Evolutionary conservation across 2,888 invertebrate genomes (phyloP).

Genomic region (Anthrax anthrax): DNA sequence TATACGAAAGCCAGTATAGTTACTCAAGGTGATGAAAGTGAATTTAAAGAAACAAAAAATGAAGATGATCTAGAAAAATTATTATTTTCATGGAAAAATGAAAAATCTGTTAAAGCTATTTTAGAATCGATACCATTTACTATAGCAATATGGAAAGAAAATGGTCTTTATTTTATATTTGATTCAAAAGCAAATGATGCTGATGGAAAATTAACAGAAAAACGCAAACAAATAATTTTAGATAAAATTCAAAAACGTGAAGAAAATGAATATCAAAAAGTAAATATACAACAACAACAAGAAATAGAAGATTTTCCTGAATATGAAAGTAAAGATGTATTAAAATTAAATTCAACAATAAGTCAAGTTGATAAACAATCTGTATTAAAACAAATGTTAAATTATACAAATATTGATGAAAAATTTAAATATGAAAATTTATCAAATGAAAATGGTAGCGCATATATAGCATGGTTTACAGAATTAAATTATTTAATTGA

Average conservation of each 20-base stretch:
- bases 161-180: constrained; percentile 39
- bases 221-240: constrained; percentile 15
- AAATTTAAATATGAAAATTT: background rate
- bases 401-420: too few relatives aligned
- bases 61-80: constrained; percentile 7
- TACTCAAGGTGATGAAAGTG: background rate
- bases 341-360: background rate
- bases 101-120: constrained; percentile 8
- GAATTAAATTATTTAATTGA: constrained; percentile 10
- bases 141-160: constrained; percentile 41
- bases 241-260: constrained; percentile 21
- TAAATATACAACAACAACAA: background rate
- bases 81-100: constrained; percentile 9
- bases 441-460: constrained; percentile 15
- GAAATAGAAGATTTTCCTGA: background rate
- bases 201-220: constrained; percentile 32
- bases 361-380: background rate
- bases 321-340: background rate
- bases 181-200: constrained; percentile 47
- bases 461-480: constrained; percentile 16
- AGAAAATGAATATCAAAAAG: constrained; percentile 19
- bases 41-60: background rate
- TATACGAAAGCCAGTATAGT: too few relatives aligned
- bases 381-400: background rate
- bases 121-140: constrained; percentile 13